Evolutionary conservation across 2,888 invertebrate genomes (phyloP), one percentile per base, ranked within the genome.

Genomic region (Mimumesa dahlbomi): DNA sequence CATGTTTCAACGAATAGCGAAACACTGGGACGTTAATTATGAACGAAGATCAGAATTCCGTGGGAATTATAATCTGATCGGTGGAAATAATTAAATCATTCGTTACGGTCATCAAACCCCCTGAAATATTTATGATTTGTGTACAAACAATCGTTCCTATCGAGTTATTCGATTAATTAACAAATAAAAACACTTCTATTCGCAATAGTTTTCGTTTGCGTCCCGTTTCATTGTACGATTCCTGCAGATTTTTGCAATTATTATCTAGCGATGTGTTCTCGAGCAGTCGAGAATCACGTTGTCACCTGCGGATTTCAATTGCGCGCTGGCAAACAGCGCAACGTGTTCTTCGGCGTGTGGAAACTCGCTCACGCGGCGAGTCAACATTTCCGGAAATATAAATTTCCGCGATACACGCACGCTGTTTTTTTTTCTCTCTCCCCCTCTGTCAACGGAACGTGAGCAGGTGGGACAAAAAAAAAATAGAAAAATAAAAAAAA

Each of bases 391-490:
- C 50, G 68, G 54, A 69, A 69, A 69, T 54, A 69, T 38, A 59
- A 68, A 69, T 67, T 54, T 31, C 54, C n/a, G 46, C 13, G 34
- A 13, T 4, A 19, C 48, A 22, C 48, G 19, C 6, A n/a, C 14
- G 21, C 29, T 45, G 40, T n/a, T n/a, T n/a, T n/a, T n/a, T n/a
- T n/a, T n/a, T n/a, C n/a, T n/a, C n/a, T n/a, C n/a, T n/a, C n/a
- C n/a, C n/a, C n/a, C n/a, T n/a, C n/a, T 69, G 69, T 59, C 59
- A 67, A 67, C 68, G 45, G 53, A 67, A 67, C 67, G 59, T 69
- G 67, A 59, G 59, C 42, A n/a, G n/a, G 9, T 14, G 6, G 45
- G n/a, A n/a, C n/a, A n/a, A n/a, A n/a, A n/a, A n/a, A n/a, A n/a
- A n/a, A n/a, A n/a, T n/a, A n/a, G n/a, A n/a, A n/a, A n/a, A n/a